Conservation (phyloP, 2,888 invertebrate genomes). For the Aquatica leii region DNA sequence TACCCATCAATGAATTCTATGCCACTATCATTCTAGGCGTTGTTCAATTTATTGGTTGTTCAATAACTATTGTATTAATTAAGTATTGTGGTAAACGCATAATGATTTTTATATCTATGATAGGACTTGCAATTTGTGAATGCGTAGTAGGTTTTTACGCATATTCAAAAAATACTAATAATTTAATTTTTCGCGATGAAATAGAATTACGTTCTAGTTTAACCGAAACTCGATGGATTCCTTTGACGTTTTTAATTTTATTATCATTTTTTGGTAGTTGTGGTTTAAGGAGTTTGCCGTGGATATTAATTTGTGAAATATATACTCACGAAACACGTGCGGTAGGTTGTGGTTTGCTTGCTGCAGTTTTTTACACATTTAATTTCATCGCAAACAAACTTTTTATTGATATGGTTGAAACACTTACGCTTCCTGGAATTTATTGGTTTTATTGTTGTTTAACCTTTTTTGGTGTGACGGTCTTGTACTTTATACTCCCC, state of each 20-base stretch:
- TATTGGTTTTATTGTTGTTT: conserved; percentile 74
- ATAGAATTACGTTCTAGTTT: not conserved
- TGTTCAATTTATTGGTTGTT: conserved; percentile 73
- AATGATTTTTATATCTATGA: conserved; percentile 72
- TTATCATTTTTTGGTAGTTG: conserved; percentile 75
- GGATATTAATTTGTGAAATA: conserved; percentile 84
- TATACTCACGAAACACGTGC: conserved; percentile 74
- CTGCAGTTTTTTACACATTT: conserved; percentile 78
- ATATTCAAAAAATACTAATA: conserved; percentile 42
- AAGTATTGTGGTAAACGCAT: conserved; percentile 78
- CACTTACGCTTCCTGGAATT: conserved; percentile 70
- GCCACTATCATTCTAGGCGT: conserved; percentile 78
- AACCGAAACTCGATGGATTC: conserved; percentile 71
- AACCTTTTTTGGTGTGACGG: conserved; percentile 69
- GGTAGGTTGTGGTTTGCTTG: conserved; percentile 75
- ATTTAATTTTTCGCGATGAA: not conserved
- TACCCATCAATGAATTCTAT: conserved; percentile 79
- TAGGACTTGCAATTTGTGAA: conserved; percentile 73
- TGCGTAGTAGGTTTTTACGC: conserved; percentile 68
- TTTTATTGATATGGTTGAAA: conserved; percentile 71
- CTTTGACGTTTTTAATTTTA: conserved; percentile 70
- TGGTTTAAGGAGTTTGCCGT: conserved; percentile 76
- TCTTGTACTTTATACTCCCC: conserved; percentile 75
- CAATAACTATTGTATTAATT: conserved; percentile 71
- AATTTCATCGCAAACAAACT: conserved; percentile 79